Percentiles rank a stretch among this genome's conserved stretches.
Conservation (phyloP, 2,113 vertebrate species). For the Mobula hypostoma region DNA sequence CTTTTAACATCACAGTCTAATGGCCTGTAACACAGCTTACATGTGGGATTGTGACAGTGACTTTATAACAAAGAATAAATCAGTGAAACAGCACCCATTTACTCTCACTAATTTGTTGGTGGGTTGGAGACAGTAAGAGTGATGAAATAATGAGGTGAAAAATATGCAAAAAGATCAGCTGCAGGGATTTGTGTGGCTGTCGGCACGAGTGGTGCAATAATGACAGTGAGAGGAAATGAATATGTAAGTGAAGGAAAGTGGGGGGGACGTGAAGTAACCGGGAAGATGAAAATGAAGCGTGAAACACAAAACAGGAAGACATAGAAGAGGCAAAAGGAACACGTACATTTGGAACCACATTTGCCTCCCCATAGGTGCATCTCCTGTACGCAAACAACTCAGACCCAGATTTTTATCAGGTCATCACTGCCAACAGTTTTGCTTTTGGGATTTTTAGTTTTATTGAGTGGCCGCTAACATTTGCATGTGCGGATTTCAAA, state of each 20-base stretch:
- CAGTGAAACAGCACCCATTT: constrained; percentile 21
- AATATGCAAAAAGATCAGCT: background rate
- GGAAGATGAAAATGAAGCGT: background rate
- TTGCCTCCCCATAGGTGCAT: background rate
- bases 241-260: background rate
- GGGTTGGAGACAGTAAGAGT: constrained; percentile 4
- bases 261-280: too few relatives aligned
- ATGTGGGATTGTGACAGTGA: background rate
- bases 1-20: background rate
- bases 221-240: constrained; percentile 13
- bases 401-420: background rate
- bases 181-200: background rate
- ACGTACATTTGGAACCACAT: background rate
- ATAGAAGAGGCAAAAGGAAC: background rate
- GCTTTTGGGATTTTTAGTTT: background rate
- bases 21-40: background rate
- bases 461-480: background rate
- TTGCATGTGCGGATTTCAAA: background rate
- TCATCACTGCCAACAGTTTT: background rate
- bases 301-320: background rate
- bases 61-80: constrained; percentile 25
- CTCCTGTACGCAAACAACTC: background rate
- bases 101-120: constrained; percentile 10
- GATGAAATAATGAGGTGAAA: constrained; percentile 30
- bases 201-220: background rate